Base-by-base conservation (phyloP, 2,888 invertebrate species). In the Lithophane ornitopus region DNA sequence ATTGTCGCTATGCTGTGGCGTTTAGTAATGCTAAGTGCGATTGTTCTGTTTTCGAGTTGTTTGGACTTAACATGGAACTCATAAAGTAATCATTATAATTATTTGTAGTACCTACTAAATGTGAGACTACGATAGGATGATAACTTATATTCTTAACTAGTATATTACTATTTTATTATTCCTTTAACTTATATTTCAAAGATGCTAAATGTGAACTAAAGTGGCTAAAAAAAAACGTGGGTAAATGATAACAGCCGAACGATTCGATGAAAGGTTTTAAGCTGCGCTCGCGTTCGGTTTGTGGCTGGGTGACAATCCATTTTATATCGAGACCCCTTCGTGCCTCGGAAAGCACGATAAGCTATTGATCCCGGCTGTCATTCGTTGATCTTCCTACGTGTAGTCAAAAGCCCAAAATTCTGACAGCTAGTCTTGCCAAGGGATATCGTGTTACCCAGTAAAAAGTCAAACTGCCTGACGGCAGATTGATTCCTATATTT, bases 1-100 rank as follows among this genome's bases (percentile, higher is more conserved):
- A 68, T 78, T 83, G 83, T 69, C 16, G 41, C 41, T 63, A n/a
- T 34, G 28, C 68, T 65, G 59, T 83, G 69, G 26, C 22, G 19
- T 26, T 74, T 16, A n/a, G 68, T 65, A 26, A 61, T 41, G n/a
- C 34, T 63, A 41, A 56, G 28, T 9, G 54, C 41, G 16, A 49
- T 39, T 49, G 56, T 58, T 56, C 39, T 41, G 41, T 12, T 41
- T 72, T 62, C 9, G 3, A 26, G 19, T 63, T n/a, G 3, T 34
- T 49, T 62, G 3, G 39, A 28, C 7, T 41, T 14, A 1, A 54
- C 59, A n/a, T 14, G 26, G 7, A 46, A 44, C 28, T 68, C 16
- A 16, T 4, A 41, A n/a, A n/a, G n/a, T n/a, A n/a, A n/a, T n/a
- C n/a, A n/a, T n/a, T n/a, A n/a, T n/a, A n/a, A n/a, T n/a, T n/a